phyloP scores from a whole-genome alignment of 92 coral and sea anemone species.

The Epizoanthus rinbou region DNA sequence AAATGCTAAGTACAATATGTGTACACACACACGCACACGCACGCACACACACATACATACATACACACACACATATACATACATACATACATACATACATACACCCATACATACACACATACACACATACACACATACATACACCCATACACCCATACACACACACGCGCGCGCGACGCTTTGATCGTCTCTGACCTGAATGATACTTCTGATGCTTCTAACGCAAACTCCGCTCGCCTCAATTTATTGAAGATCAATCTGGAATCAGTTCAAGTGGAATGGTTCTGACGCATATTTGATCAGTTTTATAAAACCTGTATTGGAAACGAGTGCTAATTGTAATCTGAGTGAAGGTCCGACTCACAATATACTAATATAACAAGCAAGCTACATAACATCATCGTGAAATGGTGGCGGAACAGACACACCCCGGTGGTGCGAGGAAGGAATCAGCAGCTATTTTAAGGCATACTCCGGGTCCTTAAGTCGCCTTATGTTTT shows the following conservation, averaged over 20 bases:
- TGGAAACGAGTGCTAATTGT: background rate
- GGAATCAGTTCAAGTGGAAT: slow-evolving; percentile 7
- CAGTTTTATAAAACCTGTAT: background rate
- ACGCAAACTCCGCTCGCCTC: background rate
- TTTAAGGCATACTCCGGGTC: too few species aligned
- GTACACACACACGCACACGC: too few species aligned
- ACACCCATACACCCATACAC: too few species aligned
- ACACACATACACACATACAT: too few species aligned
- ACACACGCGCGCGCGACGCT: too few species aligned
- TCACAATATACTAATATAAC: slow-evolving; percentile 3
- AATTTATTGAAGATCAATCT: background rate
- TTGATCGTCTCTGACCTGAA: background rate
- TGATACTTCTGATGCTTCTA: background rate
- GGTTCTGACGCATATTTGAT: background rate
- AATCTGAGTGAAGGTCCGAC: background rate
- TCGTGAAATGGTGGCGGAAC: background rate
- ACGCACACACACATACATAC: too few species aligned
- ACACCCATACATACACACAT: too few species aligned
- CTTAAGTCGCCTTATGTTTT: too few species aligned
- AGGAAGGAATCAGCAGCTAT: background rate
- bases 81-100: too few species aligned
- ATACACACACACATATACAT: too few species aligned
- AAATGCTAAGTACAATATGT: too few species aligned
- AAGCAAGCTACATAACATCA: background rate
- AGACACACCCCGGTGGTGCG: background rate